Evolutionary conservation across 2,797 vertebrate species (phyloP).

Genomic region (Acanthurus lineatus): DNA sequence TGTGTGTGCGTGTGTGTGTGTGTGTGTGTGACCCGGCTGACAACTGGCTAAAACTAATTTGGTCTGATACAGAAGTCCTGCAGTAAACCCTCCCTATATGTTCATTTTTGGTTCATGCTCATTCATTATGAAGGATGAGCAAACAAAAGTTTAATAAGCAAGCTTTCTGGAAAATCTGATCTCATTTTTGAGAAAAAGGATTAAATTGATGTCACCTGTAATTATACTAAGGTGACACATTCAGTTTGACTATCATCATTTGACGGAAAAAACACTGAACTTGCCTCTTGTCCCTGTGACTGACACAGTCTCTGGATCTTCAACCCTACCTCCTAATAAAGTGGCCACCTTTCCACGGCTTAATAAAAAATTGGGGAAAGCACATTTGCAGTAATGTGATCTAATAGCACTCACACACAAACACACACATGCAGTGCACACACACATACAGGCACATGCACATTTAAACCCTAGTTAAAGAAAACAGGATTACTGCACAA

Average conservation of each 20-base stretch:
- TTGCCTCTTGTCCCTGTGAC: constrained; percentile 9
- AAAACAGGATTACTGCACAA: constrained; percentile 80
- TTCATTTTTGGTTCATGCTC: too few relatives aligned
- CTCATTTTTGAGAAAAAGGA: too few relatives aligned
- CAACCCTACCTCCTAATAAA: background rate
- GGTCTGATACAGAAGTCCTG: too few relatives aligned
- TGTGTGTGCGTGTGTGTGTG: too few relatives aligned
- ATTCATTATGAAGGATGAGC: too few relatives aligned
- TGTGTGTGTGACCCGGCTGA: too few relatives aligned
- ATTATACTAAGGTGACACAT: background rate
- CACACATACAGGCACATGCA: constrained; percentile 8
- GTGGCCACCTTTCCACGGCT: constrained; percentile 3
- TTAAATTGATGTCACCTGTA: too few relatives aligned
- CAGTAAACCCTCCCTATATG: too few relatives aligned
- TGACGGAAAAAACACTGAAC: too few relatives aligned
- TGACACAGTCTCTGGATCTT: constrained; percentile 1
- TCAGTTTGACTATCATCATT: background rate
- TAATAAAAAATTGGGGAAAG: constrained; percentile 25
- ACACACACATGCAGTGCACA: constrained; percentile 13
- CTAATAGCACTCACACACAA: constrained; percentile 23
- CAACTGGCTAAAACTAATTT: too few relatives aligned
- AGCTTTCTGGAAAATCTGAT: too few relatives aligned
- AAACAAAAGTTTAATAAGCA: too few relatives aligned
- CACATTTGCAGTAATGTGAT: constrained; percentile 33
- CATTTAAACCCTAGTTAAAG: constrained; percentile 58